These are phyloP conservation scores for Thalassoma bifasciatum DNA, from an alignment of 2,113 vertebrate species.

Conservation along the genomic window DNA sequence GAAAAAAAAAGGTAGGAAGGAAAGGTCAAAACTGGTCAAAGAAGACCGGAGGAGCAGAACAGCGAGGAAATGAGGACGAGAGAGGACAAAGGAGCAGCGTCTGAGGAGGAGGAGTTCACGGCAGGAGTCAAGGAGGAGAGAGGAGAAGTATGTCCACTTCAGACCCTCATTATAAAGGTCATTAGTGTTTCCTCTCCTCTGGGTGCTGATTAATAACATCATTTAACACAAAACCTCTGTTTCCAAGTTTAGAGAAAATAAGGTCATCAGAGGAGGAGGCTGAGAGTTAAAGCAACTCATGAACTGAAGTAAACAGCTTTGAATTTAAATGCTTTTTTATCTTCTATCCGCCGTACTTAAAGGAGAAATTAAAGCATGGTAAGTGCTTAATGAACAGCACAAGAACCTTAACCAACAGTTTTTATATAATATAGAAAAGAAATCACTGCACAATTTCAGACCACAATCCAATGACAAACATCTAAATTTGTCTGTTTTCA, in stretches of 20 bases:
- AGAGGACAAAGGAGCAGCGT: neutral
- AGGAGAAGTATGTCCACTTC: conserved; percentile 35
- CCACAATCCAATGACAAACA: too few relatives aligned
- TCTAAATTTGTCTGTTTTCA: too few relatives aligned
- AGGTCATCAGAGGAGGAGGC: conserved; percentile 26
- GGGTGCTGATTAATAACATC: conserved; percentile 60
- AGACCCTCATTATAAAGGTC: conserved; percentile 65
- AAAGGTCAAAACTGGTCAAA: neutral
- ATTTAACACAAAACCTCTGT: conserved; percentile 52
- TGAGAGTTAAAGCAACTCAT: neutral
- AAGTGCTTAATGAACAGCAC: too few relatives aligned
- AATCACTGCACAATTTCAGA: too few relatives aligned
- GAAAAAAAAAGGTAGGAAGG: neutral
- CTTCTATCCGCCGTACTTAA: too few relatives aligned
- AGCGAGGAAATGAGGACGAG: conserved; percentile 1
- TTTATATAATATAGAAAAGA: too few relatives aligned
- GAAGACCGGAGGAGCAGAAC: neutral
- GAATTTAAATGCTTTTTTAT: too few relatives aligned
- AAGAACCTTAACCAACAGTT: too few relatives aligned
- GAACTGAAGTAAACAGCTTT: neutral
- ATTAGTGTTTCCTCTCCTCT: conserved; percentile 43
- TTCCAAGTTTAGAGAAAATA: conserved; percentile 44
- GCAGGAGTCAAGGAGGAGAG: conserved; percentile 33
- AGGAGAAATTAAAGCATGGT: too few relatives aligned
- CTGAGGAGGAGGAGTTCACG: neutral